Evolutionary conservation across 2,113 vertebrate genomes (phyloP), one percentile per base, ranked within the genome.

Genomic region (Turnix velox): DNA sequence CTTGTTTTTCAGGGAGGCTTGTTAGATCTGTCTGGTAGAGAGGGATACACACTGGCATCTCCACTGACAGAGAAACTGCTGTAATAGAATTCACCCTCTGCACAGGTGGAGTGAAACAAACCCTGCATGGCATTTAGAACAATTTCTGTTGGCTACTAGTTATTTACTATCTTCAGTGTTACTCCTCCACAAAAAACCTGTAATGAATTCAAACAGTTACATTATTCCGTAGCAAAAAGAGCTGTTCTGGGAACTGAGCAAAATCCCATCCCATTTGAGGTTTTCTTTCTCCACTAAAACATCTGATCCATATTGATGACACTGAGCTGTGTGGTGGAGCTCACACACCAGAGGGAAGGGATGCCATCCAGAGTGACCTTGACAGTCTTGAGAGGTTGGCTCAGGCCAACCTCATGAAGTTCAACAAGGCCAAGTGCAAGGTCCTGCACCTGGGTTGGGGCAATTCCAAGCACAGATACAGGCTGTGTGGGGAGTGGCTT

Each of bases 51-150:
- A 25, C 14, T 2, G n/a, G 46, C 18, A 14, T 20, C 65, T 16
- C 28, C 40, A 54, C 42, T 42, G 37, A 20, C 15, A 24, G 35
- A 65, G 58, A 28, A 74, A 23, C 17, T 20, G 31, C 30, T 52
- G 46, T 28, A 22, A 42, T 25, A 42, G 51, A 5, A 25, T 48
- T 27, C 35, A 19, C 6, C 30, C 46, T 51, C 43, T 39, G 27
- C n/a, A 12, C 1, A 2, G 43, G 33, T 1, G 0, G 24, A 16
- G 13, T 30, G 17, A 55, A 76, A 78, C 46, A 33, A 82, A 49
- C 12, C 13, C 9, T 8, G 10, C 8, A 2, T 1, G 0, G 16
- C 27, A 12, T 39, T 69, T 33, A 45, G 28, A 59, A 39, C 18
- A 42, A 14, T 17, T 59, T 84, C 31, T 68, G 4, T 33, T 59